These are phyloP conservation scores for Anastrepha ludens DNA, from an alignment of 1,140 invertebrate genomes.

Conservation along the genomic window DNA sequence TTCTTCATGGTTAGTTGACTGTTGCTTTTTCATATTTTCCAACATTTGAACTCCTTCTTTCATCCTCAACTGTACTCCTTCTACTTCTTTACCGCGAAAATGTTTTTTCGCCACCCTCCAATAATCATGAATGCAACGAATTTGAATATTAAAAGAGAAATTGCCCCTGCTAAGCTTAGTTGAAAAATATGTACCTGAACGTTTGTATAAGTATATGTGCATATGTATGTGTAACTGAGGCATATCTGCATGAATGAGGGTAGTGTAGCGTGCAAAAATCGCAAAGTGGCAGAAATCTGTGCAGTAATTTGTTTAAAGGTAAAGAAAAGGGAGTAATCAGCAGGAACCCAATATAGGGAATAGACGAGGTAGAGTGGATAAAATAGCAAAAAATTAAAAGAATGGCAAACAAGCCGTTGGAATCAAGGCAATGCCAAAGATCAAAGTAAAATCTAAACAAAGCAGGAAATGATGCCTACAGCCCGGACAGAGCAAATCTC, in stretches of 20 bases:
- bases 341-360: not conserved
- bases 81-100: not conserved
- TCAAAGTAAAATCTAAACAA: not conserved
- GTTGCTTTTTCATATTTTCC: not conserved
- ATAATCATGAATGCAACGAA: not conserved
- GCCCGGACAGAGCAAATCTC: not conserved
- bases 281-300: constrained; percentile 2
- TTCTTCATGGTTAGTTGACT: not conserved
- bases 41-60: not conserved
- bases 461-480: not conserved
- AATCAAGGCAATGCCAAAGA: not conserved
- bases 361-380: not conserved
- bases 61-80: not conserved
- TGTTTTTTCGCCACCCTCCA: not conserved
- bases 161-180: not conserved
- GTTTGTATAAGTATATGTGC: no score
- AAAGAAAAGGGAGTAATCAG: constrained; percentile 14
- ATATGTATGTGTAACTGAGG: no score
- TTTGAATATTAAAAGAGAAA: constrained; percentile 20
- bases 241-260: not conserved
- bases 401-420: not conserved
- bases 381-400: not conserved
- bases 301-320: constrained; percentile 10
- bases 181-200: no score
- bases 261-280: constrained; percentile 17